Percentiles rank a stretch among this genome's conserved stretches.
phyloP scores from a whole-genome alignment of 2,888 invertebrate species.

The Pammene fasciana region DNA sequence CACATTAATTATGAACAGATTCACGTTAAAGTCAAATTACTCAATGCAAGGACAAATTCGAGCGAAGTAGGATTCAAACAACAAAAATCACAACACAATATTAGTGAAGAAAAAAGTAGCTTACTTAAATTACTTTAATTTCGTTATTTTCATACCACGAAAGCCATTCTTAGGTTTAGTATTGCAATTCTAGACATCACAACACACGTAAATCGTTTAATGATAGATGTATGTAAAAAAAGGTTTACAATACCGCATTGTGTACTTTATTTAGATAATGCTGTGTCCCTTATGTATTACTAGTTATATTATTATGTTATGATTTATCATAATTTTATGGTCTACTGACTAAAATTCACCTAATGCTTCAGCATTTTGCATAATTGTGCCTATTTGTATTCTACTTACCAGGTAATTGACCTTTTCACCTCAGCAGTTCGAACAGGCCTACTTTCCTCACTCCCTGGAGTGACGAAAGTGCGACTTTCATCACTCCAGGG shows the following conservation, averaged over 20 bases:
- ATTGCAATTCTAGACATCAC: constrained; percentile 18
- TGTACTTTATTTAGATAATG: background rate
- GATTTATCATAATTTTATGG: background rate
- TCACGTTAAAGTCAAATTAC: constrained; percentile 11
- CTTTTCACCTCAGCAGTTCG: no score
- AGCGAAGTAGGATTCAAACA: background rate
- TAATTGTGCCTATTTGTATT: no score
- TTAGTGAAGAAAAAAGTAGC: constrained; percentile 21
- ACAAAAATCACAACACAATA: constrained; percentile 19
- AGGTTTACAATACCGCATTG: background rate
- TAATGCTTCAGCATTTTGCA: no score
- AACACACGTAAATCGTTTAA: constrained; percentile 5
- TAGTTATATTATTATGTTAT: constrained; percentile 3
- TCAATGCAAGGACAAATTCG: background rate
- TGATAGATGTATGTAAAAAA: background rate
- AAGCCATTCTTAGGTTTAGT: constrained; percentile 36
- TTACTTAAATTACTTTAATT: constrained; percentile 10
- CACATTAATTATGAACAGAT: constrained; percentile 11
- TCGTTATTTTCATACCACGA: constrained; percentile 17
- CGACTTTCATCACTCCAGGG: no score
- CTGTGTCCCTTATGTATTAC: constrained; percentile 14
- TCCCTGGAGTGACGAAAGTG: no score
- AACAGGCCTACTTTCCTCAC: no score
- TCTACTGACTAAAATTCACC: background rate
- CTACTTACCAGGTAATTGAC: no score